These are phyloP conservation scores for Geodia barretti DNA, from an alignment of 37 sponge, comb jelly and placozoan genomes.

Conservation along the genomic window DNA sequence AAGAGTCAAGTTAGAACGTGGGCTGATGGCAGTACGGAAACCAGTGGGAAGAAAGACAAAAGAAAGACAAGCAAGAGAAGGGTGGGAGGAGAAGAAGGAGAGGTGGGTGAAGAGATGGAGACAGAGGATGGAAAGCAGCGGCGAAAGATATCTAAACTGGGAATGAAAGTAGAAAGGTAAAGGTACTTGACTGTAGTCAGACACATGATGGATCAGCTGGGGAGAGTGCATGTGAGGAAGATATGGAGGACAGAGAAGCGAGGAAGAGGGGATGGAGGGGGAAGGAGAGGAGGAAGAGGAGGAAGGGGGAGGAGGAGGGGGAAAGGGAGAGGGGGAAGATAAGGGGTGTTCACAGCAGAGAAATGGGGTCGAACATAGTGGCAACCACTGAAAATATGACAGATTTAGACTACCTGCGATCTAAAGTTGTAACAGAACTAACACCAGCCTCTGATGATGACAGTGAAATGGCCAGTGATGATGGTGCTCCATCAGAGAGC, in stretches of 20 bases:
- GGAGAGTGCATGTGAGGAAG: neutral
- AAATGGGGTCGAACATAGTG: too few relatives aligned
- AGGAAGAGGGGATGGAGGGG: neutral
- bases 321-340: constrained; percentile 2
- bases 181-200: neutral
- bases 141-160: too few relatives aligned
- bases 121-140: neutral
- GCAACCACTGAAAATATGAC: neutral
- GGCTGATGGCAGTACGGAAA: constrained; percentile 58
- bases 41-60: neutral
- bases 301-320: constrained; percentile 19
- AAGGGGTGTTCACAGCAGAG: too few relatives aligned
- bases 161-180: too few relatives aligned
- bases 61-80: neutral
- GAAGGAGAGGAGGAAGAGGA: neutral
- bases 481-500: neutral
- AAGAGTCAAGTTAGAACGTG: constrained; percentile 56
- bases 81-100: neutral
- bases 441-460: neutral
- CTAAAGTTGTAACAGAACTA: constrained; percentile 51
- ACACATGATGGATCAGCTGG: neutral
- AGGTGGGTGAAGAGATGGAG: neutral
- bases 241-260: neutral
- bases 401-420: constrained; percentile 65
- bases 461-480: neutral